A percentile compares a stretch with the other conserved stretches of the same genome.
Conservation (phyloP, 2,888 invertebrate species). For the Tupiocoris notatus region DNA sequence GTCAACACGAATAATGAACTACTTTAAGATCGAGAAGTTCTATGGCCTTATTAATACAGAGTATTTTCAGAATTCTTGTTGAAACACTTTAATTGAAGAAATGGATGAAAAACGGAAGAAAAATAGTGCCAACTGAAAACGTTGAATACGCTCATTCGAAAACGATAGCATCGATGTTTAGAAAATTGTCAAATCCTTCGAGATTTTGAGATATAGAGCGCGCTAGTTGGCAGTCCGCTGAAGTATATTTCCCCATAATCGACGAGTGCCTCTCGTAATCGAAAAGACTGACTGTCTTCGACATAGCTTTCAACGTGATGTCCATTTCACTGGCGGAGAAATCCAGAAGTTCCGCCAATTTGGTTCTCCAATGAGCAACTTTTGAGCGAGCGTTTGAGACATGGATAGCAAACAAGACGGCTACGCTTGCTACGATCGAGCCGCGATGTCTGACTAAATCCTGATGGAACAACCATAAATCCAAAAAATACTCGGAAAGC, state of each 20-base stretch:
- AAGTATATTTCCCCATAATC: slow-evolving; percentile 9
- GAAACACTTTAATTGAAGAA: no score
- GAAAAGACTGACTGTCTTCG: slow-evolving; percentile 20
- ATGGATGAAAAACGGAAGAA: no score
- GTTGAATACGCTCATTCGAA: background rate
- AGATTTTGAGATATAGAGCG: background rate
- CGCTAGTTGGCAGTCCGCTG: background rate
- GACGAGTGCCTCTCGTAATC: slow-evolving; percentile 12
- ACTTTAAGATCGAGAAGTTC: no score
- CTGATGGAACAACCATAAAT: slow-evolving; percentile 29
- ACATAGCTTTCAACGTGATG: slow-evolving; percentile 3
- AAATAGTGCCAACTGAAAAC: no score
- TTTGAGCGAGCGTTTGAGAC: background rate
- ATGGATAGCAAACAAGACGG: slow-evolving; percentile 13
- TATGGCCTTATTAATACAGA: no score
- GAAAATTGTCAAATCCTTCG: background rate
- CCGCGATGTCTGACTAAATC: slow-evolving; percentile 4
- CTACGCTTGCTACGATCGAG: slow-evolving; percentile 1
- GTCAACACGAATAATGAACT: no score
- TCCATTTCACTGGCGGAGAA: slow-evolving; percentile 1
- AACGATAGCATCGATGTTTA: background rate
- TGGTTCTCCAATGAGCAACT: background rate
- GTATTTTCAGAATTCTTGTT: no score
- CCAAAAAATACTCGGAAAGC: slow-evolving; percentile 16
- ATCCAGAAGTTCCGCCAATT: background rate